These are phyloP conservation scores for human DNA, from an alignment of 2,113 vertebrate genomes.

Conservation along the genomic window DNA sequence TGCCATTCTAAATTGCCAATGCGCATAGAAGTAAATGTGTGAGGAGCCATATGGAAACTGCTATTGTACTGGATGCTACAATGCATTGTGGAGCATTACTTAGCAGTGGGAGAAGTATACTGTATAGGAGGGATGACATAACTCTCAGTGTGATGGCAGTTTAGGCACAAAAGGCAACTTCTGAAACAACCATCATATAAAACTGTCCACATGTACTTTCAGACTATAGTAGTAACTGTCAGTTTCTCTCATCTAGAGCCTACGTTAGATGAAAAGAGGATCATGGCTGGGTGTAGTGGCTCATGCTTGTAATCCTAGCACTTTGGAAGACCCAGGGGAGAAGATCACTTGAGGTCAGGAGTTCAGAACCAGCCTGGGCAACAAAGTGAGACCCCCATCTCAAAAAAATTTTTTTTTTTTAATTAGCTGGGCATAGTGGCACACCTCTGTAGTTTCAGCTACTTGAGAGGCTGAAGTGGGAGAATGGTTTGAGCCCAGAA, in stretches of 20 bases:
- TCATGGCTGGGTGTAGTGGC: background rate
- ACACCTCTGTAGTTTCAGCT: too few species aligned
- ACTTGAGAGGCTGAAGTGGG: too few species aligned
- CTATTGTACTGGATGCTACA: conserved; percentile 15
- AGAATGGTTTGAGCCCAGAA: too few species aligned
- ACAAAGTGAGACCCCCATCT: too few species aligned
- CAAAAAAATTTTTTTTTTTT: too few species aligned
- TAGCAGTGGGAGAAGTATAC: conserved; percentile 47
- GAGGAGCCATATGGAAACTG: conserved; percentile 50
- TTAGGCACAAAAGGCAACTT: conserved; percentile 23
- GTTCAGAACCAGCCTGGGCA: too few species aligned
- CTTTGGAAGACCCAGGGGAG: too few species aligned
- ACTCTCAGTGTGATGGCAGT: conserved; percentile 7
- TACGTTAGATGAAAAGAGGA: background rate
- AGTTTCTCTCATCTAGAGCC: background rate
- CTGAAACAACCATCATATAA: conserved; percentile 19
- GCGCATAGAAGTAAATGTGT: conserved; percentile 45
- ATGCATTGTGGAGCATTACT: conserved; percentile 8
- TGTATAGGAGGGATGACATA: conserved; percentile 8
- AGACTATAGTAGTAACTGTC: accelerated
- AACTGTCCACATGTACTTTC: background rate
- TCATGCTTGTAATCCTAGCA: too few species aligned
- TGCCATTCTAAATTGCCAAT: conserved; percentile 58
- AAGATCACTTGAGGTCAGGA: too few species aligned
- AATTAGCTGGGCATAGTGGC: too few species aligned